Conservation (phyloP, 2,113 vertebrate genomes). For the Mellivora capensis region DNA sequence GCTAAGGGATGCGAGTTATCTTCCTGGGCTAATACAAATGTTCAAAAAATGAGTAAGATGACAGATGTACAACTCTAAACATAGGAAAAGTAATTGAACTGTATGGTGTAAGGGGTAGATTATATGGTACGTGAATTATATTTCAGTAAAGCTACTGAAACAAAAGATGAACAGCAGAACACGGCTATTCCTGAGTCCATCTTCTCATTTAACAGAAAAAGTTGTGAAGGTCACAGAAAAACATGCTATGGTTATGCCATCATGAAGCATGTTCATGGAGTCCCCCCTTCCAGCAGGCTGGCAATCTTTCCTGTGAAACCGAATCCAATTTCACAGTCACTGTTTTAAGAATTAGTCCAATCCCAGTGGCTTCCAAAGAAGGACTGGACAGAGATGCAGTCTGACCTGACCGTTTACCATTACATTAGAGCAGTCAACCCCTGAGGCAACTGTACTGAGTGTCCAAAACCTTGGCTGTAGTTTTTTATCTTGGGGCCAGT, state of each 20-base stretch:
- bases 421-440: not conserved
- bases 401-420: not conserved
- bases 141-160: not conserved
- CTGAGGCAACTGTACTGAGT: not conserved
- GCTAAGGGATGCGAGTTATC: not conserved
- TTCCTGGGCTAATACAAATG: not conserved
- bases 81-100: not conserved
- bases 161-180: constrained; percentile 63
- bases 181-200: constrained; percentile 69
- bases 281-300: constrained; percentile 8
- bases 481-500: not conserved
- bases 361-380: not conserved
- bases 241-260: constrained; percentile 66
- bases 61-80: not conserved
- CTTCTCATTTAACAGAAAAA: constrained; percentile 72
- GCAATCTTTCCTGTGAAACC: not conserved
- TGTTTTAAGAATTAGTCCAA: not conserved
- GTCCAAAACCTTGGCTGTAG: not conserved
- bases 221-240: constrained; percentile 75
- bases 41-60: not conserved
- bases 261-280: constrained; percentile 49
- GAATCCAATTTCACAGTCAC: not conserved
- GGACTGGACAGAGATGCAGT: not conserved
- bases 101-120: not conserved
- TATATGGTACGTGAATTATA: not conserved